These are phyloP conservation scores for Eupithecia tripunctaria DNA, from an alignment of 2,888 invertebrate species.

Conservation along the genomic window DNA sequence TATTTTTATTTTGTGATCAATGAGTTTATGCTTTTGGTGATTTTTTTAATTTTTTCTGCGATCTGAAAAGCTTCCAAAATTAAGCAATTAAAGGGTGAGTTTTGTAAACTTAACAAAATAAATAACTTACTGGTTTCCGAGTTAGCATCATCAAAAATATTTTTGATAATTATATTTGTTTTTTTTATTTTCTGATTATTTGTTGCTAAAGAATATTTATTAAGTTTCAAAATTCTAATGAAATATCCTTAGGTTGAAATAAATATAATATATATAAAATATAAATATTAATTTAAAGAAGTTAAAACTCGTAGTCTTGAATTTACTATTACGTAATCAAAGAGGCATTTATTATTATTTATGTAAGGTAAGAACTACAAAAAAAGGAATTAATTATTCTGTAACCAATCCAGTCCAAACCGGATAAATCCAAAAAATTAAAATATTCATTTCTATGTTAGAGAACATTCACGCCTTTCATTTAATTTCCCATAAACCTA, in stretches of 20 bases:
- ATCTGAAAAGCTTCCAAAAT: conserved; percentile 61
- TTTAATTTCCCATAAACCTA: background rate
- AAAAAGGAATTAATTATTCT: background rate
- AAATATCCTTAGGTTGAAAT: too few relatives aligned
- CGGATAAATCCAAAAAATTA: too few relatives aligned
- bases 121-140: background rate
- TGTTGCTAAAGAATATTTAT: too few relatives aligned
- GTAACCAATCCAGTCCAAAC: background rate
- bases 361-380: background rate
- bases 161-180: too few relatives aligned
- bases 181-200: background rate
- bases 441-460: background rate
- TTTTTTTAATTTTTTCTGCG: conserved; percentile 1
- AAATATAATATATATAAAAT: too few relatives aligned
- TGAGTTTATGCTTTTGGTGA: background rate
- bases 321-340: background rate
- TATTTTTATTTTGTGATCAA: background rate
- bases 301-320: background rate
- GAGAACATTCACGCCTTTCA: background rate
- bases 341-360: background rate
- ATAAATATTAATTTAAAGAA: background rate
- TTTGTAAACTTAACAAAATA: background rate
- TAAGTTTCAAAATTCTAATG: background rate
- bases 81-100: conserved; percentile 73
- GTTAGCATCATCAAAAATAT: too few relatives aligned